These are phyloP conservation scores for Bellardia pandia DNA, from an alignment of 2,888 invertebrate species.

Conservation along the genomic window DNA sequence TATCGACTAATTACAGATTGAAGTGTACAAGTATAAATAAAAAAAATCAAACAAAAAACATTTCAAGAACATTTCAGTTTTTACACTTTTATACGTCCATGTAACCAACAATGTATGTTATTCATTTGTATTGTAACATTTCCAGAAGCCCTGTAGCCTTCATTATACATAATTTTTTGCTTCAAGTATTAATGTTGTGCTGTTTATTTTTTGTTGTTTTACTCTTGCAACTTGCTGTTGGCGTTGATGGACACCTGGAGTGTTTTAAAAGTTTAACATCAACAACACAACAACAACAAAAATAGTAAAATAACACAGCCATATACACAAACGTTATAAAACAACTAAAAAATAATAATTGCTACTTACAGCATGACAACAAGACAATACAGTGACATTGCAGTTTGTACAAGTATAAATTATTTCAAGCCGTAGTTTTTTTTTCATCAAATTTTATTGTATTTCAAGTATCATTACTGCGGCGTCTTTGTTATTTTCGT, in stretches of 20 bases:
- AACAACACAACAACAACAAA: slow-evolving; percentile 1
- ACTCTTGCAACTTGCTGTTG: slow-evolving; percentile 31
- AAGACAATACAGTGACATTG: slow-evolving; percentile 62
- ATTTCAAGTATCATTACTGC: slow-evolving; percentile 60
- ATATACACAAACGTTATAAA: not conserved
- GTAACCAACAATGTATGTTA: not conserved
- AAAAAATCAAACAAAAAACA: not conserved
- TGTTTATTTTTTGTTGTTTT: not conserved
- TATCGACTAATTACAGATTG: slow-evolving; percentile 37
- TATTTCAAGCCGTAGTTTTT: slow-evolving; percentile 6
- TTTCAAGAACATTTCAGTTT: slow-evolving; percentile 19
- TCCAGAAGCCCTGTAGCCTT: slow-evolving; percentile 60
- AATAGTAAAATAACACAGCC: slow-evolving; percentile 13
- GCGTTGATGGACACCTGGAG: slow-evolving; percentile 72
- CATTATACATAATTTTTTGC: slow-evolving; percentile 50
- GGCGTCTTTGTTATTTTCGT: slow-evolving; percentile 61
- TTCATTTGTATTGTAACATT: not conserved
- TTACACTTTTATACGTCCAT: not conserved
- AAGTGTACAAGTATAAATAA: not conserved
- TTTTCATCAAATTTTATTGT: slow-evolving; percentile 43
- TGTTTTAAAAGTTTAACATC: slow-evolving; percentile 58
- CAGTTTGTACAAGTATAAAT: slow-evolving; percentile 41
- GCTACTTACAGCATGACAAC: slow-evolving; percentile 68
- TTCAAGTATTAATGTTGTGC: not conserved
- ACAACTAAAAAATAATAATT: slow-evolving; percentile 62